phyloP scores from a whole-genome alignment of 2,113 vertebrate species.

The Lagenorhynchus albirostris region DNA sequence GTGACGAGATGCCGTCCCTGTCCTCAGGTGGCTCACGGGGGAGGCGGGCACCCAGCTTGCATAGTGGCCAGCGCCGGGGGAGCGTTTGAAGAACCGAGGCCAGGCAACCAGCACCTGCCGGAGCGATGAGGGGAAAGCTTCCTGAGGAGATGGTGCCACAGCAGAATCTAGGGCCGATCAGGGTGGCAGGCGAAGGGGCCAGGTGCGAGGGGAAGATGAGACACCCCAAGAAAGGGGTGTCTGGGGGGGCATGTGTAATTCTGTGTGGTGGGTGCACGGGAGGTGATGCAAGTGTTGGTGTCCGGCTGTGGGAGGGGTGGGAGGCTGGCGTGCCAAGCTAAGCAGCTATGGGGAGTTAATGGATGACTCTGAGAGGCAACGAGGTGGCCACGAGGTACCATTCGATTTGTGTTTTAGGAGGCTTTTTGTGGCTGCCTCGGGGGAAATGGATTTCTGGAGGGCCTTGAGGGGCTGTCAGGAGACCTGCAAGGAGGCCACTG shows the following conservation, averaged over 20 bases:
- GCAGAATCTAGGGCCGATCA: neutral
- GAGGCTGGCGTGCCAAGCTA: neutral
- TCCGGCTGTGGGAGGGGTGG: too few species aligned
- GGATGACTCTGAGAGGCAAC: neutral
- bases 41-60: neutral
- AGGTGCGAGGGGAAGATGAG: neutral
- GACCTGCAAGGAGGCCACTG: neutral
- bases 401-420: neutral
- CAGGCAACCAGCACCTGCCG: neutral
- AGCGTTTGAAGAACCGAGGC: neutral
- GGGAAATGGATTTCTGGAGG: neutral
- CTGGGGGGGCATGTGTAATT: neutral
- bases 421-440: neutral
- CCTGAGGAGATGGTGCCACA: neutral
- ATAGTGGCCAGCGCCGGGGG: neutral
- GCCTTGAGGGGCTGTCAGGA: neutral
- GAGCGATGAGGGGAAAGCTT: neutral
- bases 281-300: neutral
- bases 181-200: neutral
- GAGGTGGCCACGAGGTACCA: neutral
- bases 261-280: neutral
- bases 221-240: neutral
- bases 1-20: neutral
- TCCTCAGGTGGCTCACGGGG: neutral
- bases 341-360: neutral